A percentile compares a stretch with the other conserved stretches of the same genome.
Conservation (phyloP, 2,113 vertebrate species). For the Procavia capensis region DNA sequence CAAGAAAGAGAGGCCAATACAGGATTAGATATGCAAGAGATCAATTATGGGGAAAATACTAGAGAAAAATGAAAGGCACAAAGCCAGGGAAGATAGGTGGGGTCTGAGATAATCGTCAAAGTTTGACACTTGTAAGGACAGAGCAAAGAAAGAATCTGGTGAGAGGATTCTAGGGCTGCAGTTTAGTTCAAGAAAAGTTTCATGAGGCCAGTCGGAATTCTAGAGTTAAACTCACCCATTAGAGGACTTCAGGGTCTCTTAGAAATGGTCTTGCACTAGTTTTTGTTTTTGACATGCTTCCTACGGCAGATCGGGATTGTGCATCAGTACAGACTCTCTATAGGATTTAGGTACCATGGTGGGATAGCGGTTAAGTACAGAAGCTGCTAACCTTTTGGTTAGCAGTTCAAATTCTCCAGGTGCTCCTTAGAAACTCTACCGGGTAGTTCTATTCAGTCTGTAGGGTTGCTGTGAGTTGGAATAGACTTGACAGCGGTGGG, state of each 20-base stretch:
- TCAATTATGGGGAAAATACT: background rate
- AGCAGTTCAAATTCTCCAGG: too few relatives aligned
- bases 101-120: too few relatives aligned
- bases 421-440: too few relatives aligned
- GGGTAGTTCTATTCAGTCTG: too few relatives aligned
- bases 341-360: too few relatives aligned
- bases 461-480: too few relatives aligned
- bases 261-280: rapidly evolving
- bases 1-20: background rate
- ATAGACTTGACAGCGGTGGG: too few relatives aligned
- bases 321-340: too few relatives aligned
- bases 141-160: background rate
- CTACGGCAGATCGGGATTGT: background rate
- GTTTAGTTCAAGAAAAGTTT: background rate
- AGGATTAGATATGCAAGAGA: background rate
- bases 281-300: background rate
- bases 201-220: rapidly evolving
- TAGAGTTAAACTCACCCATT: background rate
- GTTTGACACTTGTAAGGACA: background rate
- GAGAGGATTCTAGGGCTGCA: background rate
- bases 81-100: background rate
- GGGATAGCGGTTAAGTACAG: too few relatives aligned
- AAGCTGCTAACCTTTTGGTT: too few relatives aligned
- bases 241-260: background rate
- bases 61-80: background rate